Base-by-base conservation (phyloP, 2,888 invertebrate species). In the Watsonalla cultraria region DNA sequence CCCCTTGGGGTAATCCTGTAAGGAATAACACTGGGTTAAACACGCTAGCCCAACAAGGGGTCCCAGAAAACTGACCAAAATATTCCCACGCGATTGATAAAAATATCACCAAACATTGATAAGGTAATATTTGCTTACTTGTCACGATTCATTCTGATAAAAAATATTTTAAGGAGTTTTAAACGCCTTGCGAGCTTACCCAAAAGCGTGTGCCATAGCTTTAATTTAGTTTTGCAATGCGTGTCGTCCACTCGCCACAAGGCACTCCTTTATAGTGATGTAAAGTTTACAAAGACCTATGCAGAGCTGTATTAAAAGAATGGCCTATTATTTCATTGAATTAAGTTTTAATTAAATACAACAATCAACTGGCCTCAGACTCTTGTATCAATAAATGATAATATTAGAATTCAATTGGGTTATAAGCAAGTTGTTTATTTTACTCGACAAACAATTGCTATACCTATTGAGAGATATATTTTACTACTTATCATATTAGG, bases 1-100 rank as follows among this genome's bases (percentile, higher is more conserved):
- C 91, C 91, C 65, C 92, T 80, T 47, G 90, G 91, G 54, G 90
- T 74, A 53, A 89, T 72, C 76, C 92, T 92, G 74, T 48, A 79
- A 80, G 58, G 37, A 42, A 42, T 42, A 42, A 11, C 42, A 8
- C 42, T 42, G 0, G 24, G 8, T 37, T 8, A 37, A 37, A 37
- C 37, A 37, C 24, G 24, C 24, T 24, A 24, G 4, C n/a, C 11
- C 7, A 14, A 45, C 13, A 37, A 49, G 5, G 6, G 13, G 9
- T 49, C 42, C 47, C 35, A 37, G 46, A 13, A 13, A 9, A 51
- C 13, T 47, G 14, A 61, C 49, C 57, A 54, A 52, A 51, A 49
- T 49, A 46, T 78, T 78, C 79, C 67, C 78, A 78, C 72, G 62
- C 47, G 9, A 15, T 52, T 48, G 50, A 53, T 56, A 47, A 42